A percentile compares a stretch with the other conserved stretches of the same genome.
phyloP scores from a whole-genome alignment of 2,113 vertebrate species.

The Paradisaea rubra region DNA sequence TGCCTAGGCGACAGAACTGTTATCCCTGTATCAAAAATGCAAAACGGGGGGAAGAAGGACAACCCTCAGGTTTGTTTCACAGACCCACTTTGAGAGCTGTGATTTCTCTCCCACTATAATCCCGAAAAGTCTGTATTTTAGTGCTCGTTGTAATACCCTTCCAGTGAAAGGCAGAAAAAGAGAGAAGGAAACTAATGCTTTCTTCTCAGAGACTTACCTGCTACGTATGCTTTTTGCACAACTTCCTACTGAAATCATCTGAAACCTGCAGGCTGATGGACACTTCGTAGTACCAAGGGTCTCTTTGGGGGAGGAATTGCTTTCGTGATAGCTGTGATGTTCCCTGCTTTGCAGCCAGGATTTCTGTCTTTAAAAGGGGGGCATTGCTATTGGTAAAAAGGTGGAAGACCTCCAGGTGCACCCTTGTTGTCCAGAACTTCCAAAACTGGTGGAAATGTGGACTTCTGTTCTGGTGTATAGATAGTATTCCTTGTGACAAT shows the following conservation, averaged over 20 bases:
- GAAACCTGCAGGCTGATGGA: neutral
- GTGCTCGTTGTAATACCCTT: neutral
- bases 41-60: neutral
- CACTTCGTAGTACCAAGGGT: neutral
- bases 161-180: neutral
- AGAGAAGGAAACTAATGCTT: neutral
- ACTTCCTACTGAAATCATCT: neutral
- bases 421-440: neutral
- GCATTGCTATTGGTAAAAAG: neutral
- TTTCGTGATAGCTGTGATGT: neutral
- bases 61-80: neutral
- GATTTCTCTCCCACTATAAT: neutral
- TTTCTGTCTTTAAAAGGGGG: neutral
- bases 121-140: neutral
- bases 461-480: neutral
- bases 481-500: neutral
- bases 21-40: neutral
- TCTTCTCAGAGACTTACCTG: neutral
- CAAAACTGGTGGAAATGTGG: neutral
- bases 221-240: neutral
- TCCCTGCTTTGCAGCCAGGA: neutral
- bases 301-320: neutral
- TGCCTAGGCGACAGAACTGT: neutral
- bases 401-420: neutral
- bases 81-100: neutral